Conservation (phyloP, 2,113 vertebrate species). For the Pollachius pollachius region DNA sequence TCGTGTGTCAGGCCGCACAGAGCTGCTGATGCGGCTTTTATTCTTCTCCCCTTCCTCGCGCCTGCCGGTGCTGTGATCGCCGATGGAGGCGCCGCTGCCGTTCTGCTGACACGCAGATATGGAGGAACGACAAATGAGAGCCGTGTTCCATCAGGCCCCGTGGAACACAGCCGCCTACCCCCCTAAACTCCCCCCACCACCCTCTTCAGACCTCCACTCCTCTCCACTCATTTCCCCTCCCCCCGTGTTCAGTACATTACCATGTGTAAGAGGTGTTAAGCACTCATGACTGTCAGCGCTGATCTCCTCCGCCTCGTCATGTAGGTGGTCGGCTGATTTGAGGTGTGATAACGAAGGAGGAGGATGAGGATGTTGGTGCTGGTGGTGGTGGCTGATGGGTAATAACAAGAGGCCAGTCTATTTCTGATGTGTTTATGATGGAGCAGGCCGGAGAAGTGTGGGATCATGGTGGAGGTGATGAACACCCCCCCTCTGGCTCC, state of each 20-base stretch:
- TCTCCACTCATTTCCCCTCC: conserved; percentile 21
- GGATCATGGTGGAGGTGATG: conserved; percentile 52
- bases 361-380: conserved; percentile 27
- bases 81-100: conserved; percentile 28
- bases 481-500: conserved; percentile 41
- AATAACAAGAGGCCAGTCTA: conserved; percentile 13
- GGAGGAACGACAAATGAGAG: conserved; percentile 45
- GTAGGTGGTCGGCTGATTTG: conserved; percentile 35
- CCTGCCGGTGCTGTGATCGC: conserved; percentile 43
- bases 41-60: too few species aligned
- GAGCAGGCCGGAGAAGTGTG: conserved; percentile 24
- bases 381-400: too few species aligned
- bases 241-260: conserved; percentile 45
- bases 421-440: conserved; percentile 37
- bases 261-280: conserved; percentile 43
- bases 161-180: conserved; percentile 17
- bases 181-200: conserved; percentile 29
- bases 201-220: conserved; percentile 25
- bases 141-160: conserved; percentile 39
- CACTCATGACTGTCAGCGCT: conserved; percentile 40
- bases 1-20: conserved; percentile 73
- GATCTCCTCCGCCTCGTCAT: conserved; percentile 31
- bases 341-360: conserved; percentile 35
- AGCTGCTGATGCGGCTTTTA: conserved; percentile 64
- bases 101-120: conserved; percentile 55